Evolutionary conservation across 1,140 invertebrate genomes (phyloP).

Genomic region (Pseudomyrmex concolor): DNA sequence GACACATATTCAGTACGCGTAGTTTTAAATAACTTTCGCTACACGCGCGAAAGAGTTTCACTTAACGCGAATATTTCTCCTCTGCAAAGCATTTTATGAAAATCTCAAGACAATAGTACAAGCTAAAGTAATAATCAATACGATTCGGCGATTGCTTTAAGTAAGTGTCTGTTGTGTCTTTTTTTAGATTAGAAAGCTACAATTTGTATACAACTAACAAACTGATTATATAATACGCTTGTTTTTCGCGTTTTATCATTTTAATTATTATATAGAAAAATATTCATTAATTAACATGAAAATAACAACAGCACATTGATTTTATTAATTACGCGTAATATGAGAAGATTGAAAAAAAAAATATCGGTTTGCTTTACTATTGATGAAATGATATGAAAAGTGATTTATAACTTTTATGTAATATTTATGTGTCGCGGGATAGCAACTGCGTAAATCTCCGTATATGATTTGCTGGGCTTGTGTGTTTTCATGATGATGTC

Average conservation of each 20-base stretch:
- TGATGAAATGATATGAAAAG: too few species aligned
- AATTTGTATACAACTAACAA: background rate
- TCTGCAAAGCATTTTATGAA: constrained; percentile 46
- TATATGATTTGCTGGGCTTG: constrained; percentile 28
- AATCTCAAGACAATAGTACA: constrained; percentile 14
- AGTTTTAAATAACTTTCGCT: constrained; percentile 70
- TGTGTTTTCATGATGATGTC: constrained; percentile 33
- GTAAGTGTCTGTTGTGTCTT: constrained; percentile 44
- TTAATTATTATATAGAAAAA: background rate
- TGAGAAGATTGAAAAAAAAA: background rate
- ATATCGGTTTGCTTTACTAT: background rate
- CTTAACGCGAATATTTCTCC: constrained; percentile 31
- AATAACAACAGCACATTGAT: background rate
- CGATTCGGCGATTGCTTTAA: constrained; percentile 26
- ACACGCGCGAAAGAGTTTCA: constrained; percentile 39
- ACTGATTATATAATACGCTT: constrained; percentile 23
- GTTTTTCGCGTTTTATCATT: background rate
- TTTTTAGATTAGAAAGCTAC: background rate
- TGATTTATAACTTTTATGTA: too few species aligned
- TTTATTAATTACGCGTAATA: background rate
- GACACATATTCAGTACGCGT: constrained; percentile 63
- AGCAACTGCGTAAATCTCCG: background rate
- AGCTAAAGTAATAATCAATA: constrained; percentile 22
- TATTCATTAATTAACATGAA: background rate
- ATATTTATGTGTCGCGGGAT: too few species aligned